Percentiles rank a stretch among this genome's conserved stretches.
These are phyloP conservation scores for Anagrus nilaparvatae DNA, from an alignment of 1,140 invertebrate genomes.

Conservation along the genomic window DNA sequence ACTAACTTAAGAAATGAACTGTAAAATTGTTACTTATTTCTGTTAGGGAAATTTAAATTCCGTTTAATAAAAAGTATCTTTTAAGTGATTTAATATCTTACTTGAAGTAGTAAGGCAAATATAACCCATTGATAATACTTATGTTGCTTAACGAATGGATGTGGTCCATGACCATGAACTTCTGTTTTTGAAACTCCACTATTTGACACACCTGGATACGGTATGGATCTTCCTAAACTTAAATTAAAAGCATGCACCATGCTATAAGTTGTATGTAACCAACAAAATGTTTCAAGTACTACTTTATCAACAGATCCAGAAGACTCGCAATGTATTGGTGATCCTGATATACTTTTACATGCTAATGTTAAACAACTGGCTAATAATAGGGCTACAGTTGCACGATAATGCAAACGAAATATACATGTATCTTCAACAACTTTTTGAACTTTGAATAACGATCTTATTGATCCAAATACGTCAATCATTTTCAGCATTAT, in stretches of 20 bases:
- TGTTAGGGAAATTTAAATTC: too few species aligned
- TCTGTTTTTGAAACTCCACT: conserved; percentile 29
- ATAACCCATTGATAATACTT: conserved; percentile 59
- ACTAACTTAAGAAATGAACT: too few species aligned
- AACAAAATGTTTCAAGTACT: conserved; percentile 63
- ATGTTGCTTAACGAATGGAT: conserved; percentile 40
- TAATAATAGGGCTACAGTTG: conserved; percentile 46
- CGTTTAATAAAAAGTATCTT: too few species aligned
- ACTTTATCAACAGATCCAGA: conserved; percentile 49
- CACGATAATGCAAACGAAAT: conserved; percentile 50
- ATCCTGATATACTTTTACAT: conserved; percentile 49
- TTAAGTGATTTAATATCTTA: conserved; percentile 25
- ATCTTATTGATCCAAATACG: conserved; percentile 38
- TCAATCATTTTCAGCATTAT: conserved; percentile 42
- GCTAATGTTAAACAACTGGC: conserved; percentile 45
- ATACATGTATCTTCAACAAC: conserved; percentile 48
- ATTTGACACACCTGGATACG: conserved; percentile 46
- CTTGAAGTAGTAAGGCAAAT: conserved; percentile 54
- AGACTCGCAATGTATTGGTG: conserved; percentile 53
- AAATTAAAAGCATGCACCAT: conserved; percentile 46
- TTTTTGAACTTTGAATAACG: conserved; percentile 44
- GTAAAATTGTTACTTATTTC: too few species aligned
- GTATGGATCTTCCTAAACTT: conserved; percentile 42
- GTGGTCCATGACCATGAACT: conserved; percentile 33
- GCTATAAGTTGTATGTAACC: conserved; percentile 62